Base-by-base conservation (phyloP, 2,113 vertebrate genomes). In the Thinocorus orbignyianus region DNA sequence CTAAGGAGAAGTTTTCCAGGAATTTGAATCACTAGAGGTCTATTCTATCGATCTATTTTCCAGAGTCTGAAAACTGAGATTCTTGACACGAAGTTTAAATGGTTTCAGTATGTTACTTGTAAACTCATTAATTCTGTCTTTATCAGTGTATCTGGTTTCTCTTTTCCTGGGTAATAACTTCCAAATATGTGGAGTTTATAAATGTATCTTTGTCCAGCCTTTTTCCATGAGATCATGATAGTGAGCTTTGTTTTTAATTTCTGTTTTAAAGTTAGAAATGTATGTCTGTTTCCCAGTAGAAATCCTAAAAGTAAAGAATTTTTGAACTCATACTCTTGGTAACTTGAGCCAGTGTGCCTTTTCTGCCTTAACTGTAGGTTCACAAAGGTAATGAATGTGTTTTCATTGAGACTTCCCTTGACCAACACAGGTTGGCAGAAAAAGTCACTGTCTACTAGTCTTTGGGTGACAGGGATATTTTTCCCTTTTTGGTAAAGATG, bases 101-200 rank as follows among this genome's bases (percentile, higher is more conserved):
- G 57, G 28, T 44, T 95, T 88, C 81, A 85, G 10, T 87, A 33
- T 91, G 84, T 87, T 91, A n/a, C 81, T 71, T 96, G 73, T 81
- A 51, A 94, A 70, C 89, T 77, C 77, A 95, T 97, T 96, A 92
- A 74, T 86, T 96, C 65, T 81, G 72, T 65, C 73, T 89, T 97
- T 96, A 86, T 95, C 76, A 54, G 66, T 39, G 54, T 94, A 54
- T 93, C 88, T 96, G 77, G 35, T 90, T 90, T 96, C 94, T 94
- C 87, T 92, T 84, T 95, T 79, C 81, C 84, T 96, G 60, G 18
- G 14, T 87, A 93, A 85, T 92, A 86, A 37, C 88, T 97, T 95
- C 81, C 55, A 92, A 55, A 64, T 86, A 81, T 58, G n/a, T 90
- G 37, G 14, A 14, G 23, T 93, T 95, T 93, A 86, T 54, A 86